Evolutionary conservation across 2,113 vertebrate species (phyloP), one percentile per base, ranked within the genome.

Genomic region (Cephalopholis sonnerati): DNA sequence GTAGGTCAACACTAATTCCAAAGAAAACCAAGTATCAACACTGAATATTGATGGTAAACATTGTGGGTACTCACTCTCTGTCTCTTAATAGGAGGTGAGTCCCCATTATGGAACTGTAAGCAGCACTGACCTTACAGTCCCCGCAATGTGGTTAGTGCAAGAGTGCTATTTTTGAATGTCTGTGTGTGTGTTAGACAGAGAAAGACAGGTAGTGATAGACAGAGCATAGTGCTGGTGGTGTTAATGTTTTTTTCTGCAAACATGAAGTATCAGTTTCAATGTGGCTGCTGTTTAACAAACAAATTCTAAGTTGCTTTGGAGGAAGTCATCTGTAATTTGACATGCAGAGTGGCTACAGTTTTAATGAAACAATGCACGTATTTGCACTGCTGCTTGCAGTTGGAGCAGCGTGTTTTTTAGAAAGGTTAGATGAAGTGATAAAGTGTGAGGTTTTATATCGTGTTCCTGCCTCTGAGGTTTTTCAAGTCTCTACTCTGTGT

Each of bases 391-490:
- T 44, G 25, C 68, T 27, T 74, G 27, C 46, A 70, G 71, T 32
- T 1, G 4, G 15, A 46, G 44, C 46, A 62, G 41, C 7, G 1
- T 20, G 6, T 44, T 51, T 69, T 55, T 39, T 27, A 64, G 61
- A 89, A 69, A 73, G 44, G 54, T 77, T 80, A 88, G 86, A 89
- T 79, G 76, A 66, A 75, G 63, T 86, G 89, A 91, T 89, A 87
- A 10, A 48, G 39, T 46, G 46, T 87, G 86, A 89, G 84, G 89
- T 87, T 91, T 90, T 72, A 66, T 77, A 69, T 55, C 24, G 53
- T 15, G 68, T 81, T 85, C 66, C 78, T 77, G 77, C 54, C 22
- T 59, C 64, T 86, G 73, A 77, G 78, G 91, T 81, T 90, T 92
- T 58, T 87, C 24, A 66, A 24, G 13, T 74, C n/a, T 76, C 39